Evolutionary conservation across 2,888 invertebrate genomes (phyloP), one percentile per base, ranked within the genome.

Genomic region (Salticus scenicus): DNA sequence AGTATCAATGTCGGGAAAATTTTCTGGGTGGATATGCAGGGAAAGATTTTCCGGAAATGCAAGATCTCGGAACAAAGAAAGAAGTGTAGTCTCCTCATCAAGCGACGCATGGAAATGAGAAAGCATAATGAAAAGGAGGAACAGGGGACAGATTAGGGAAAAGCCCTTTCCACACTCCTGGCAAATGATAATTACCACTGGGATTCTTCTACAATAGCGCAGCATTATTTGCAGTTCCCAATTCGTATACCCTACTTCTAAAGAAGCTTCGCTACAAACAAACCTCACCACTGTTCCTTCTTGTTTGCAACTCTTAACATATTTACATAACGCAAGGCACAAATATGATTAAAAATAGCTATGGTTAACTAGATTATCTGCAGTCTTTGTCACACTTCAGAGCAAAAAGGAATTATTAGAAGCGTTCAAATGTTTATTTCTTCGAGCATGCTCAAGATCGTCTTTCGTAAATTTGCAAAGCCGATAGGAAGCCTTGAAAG

Each of bases 111-210:
- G 73, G 84, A 78, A 85, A 79, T 85, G 78, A 85, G 78, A 73
- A 78, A 78, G 84, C 74, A 85, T 85, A 85, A 85, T 85, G 84
- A 85, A 85, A 79, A 78, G 78, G 84, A 85, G 83, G 73, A 83
- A 73, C 83, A 73, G 83, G 83, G 83, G 83, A 77, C 67, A 83
- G 83, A 83, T 83, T 83, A 83, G 83, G 73, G 83, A 73, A 77
- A 83, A 83, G 83, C 83, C 83, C 77, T 83, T 77, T 83, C 84
- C 84, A 63, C 78, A 85, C 84, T 83, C 77, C 72, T 57, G 67
- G 83, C 84, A 85, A 85, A 85, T 79, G 84, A 85, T 85, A 85
- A 85, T 85, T 85, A 85, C 84, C 84, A 69, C 63, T 85, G 84
- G 84, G 78, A 79, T 69, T 42, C 64, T 70, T 63, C 82, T 71